Base-by-base conservation (phyloP, 2,888 invertebrate genomes). In the Polymixis flavicincta region DNA sequence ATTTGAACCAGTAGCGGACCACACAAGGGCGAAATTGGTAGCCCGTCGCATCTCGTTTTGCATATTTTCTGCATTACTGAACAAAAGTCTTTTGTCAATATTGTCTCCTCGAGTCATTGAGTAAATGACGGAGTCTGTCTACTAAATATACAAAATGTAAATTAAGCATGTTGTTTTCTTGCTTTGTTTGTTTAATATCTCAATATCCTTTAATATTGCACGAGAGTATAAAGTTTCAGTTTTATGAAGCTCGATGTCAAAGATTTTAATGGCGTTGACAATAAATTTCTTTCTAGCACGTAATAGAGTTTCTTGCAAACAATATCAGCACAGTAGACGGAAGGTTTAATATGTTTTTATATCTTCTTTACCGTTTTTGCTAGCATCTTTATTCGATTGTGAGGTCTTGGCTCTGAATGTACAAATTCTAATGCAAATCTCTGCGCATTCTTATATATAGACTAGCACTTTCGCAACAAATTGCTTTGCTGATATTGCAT, bases 11-110 rank as follows among this genome's bases (percentile, higher is more conserved):
- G 89, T 89, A 84, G 86, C 87, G 87, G 94, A 93, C 94, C 94
- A 94, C 94, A 94, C 94, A 94, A 89, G 91, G 91, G 85, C 89
- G 85, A 91, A 92, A 92, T 93, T 90, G 92, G 91, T 90, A 89
- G 92, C 86, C 87, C 85, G 86, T 78, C 80, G 89, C 89, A 87
- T 92, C 89, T 93, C 88, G 91, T 91, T 95, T 95, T 95, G 94
- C 95, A 95, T 95, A 95, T 95, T 95, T 95, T 93, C 93, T 93
- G 93, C 94, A 95, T 95, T 93, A 94, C 92, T 89, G 91, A 91
- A 89, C 92, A 89, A 92, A 90, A 92, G 92, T 92, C 93, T 93
- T 94, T 95, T 94, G 95, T 95, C 95, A 96, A 96, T 95, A 95
- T 95, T 94, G 94, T 92, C 92, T 92, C 85, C 88, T 87, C 92